Conservation (phyloP, 1,140 invertebrate species). For the Agrilus planipennis region DNA sequence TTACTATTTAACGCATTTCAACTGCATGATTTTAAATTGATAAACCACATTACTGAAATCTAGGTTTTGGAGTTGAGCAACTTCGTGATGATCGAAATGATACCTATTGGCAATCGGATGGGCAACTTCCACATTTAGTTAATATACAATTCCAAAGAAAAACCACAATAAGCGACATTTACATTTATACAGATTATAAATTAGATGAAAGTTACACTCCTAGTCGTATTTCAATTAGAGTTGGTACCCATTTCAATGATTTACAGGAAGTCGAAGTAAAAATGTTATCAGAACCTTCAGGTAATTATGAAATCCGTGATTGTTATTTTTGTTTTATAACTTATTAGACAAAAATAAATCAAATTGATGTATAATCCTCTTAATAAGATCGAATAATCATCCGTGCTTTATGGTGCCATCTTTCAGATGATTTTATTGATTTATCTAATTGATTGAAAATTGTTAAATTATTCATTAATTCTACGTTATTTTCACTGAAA, state of each 20-base stretch:
- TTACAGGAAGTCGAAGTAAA: conserved; percentile 94
- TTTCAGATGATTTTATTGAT: too few species aligned
- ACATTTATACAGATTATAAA: conserved; percentile 96
- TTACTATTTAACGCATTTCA: too few species aligned
- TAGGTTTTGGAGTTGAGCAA: conserved; percentile 96
- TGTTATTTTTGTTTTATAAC: too few species aligned
- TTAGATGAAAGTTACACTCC: conserved; percentile 98
- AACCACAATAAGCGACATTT: conserved; percentile 90
- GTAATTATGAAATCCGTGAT: conserved; percentile 34
- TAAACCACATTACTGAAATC: too few species aligned
- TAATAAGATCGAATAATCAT: too few species aligned
- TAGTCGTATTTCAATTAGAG: conserved; percentile 85
- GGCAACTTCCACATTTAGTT: conserved; percentile 92
- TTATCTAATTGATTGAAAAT: too few species aligned
- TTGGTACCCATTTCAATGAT: conserved; percentile 95
- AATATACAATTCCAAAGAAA: conserved; percentile 96
- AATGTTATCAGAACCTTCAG: conserved; percentile 83
- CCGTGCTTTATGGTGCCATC: too few species aligned
- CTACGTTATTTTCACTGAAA: too few species aligned
- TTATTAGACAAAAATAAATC: too few species aligned
- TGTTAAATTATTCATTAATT: too few species aligned
- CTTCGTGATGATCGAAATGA: conserved; percentile 88
- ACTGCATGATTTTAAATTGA: too few species aligned
- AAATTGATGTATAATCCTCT: too few species aligned
- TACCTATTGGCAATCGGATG: conserved; percentile 99